Base-by-base conservation (phyloP, 2,888 invertebrate genomes). In the Athrips mouffetella region DNA sequence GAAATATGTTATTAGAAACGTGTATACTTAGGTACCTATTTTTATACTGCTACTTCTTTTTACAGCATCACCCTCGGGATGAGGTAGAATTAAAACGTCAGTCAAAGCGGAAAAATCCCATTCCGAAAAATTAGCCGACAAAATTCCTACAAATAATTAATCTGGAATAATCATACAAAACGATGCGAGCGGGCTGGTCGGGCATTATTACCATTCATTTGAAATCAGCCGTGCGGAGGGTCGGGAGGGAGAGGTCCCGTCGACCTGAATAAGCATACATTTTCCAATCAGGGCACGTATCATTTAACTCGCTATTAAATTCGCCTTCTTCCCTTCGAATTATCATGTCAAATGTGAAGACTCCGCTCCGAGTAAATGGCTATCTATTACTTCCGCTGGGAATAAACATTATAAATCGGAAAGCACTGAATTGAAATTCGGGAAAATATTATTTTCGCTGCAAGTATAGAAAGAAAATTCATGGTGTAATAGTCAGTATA, bases 151-250 rank as follows among this genome's bases (percentile, higher is more conserved):
- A 87, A 88, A 88, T 87, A 88, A 88, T 87, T 87, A 88, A 87
- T 88, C 86, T 82, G 83, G 86, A 87, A 87, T 88, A 87, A 88
- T 88, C 86, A 88, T 87, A 87, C 86, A 81, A 87, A 87, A 88
- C 86, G 87, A 84, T 80, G 81, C 79, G 82, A 81, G 78, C 76
- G 82, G 85, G 83, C 83, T 83, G 79, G 77, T 72, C 75, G 73
- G 79, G 75, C 84, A 86, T 87, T 87, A 88, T 88, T 87, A 80
- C 84, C 86, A 88, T 87, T 88, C 88, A 87, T 87, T 88, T 86
- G 80, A 86, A 87, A 86, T 83, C 86, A 85, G 80, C 81, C 88
- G 82, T 81, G 77, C 79, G 77, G 76, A 76, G 80, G 73, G 75
- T 70, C 73, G 74, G 70, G 55, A 66, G 57, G 65, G 72, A 31